These are phyloP conservation scores for Scophthalmus maximus DNA, from an alignment of 2,113 vertebrate species.

Conservation along the genomic window DNA sequence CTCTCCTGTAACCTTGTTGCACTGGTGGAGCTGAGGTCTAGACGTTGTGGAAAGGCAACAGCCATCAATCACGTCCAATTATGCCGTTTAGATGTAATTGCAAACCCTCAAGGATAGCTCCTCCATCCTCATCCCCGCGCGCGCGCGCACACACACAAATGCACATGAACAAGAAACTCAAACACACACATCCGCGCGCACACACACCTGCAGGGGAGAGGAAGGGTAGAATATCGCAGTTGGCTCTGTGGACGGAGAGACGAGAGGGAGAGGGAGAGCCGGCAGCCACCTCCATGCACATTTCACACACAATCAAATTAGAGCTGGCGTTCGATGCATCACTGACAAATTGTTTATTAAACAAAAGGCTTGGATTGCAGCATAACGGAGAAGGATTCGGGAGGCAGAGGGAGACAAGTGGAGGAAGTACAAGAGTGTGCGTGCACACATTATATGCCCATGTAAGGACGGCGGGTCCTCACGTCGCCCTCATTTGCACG, in stretches of 20 bases:
- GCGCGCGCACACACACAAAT: background rate
- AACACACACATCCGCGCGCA: constrained; percentile 6
- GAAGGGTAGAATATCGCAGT: constrained; percentile 39
- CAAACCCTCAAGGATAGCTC: constrained; percentile 70
- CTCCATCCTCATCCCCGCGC: constrained; percentile 43
- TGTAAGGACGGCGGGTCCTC: constrained; percentile 45
- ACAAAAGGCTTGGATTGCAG: constrained; percentile 80
- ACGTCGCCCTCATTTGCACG: background rate
- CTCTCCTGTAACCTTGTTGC: constrained; percentile 70
- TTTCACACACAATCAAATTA: constrained; percentile 80
- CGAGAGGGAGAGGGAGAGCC: constrained; percentile 18
- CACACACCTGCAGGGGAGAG: constrained; percentile 50
- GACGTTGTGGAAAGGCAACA: constrained; percentile 56
- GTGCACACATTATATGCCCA: constrained; percentile 1
- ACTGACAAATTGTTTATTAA: constrained; percentile 85
- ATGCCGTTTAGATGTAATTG: constrained; percentile 79
- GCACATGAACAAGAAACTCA: background rate
- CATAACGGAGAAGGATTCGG: constrained; percentile 63
- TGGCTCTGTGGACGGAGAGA: constrained; percentile 29
- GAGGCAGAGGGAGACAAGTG: constrained; percentile 3
- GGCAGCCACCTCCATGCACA: constrained; percentile 54
- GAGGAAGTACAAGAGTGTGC: background rate
- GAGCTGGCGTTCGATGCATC: constrained; percentile 75
- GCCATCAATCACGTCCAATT: constrained; percentile 77
- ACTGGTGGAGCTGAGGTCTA: constrained; percentile 54